Evolutionary conservation across 2,113 vertebrate genomes (phyloP).

Genomic region (Chamaea fasciata): DNA sequence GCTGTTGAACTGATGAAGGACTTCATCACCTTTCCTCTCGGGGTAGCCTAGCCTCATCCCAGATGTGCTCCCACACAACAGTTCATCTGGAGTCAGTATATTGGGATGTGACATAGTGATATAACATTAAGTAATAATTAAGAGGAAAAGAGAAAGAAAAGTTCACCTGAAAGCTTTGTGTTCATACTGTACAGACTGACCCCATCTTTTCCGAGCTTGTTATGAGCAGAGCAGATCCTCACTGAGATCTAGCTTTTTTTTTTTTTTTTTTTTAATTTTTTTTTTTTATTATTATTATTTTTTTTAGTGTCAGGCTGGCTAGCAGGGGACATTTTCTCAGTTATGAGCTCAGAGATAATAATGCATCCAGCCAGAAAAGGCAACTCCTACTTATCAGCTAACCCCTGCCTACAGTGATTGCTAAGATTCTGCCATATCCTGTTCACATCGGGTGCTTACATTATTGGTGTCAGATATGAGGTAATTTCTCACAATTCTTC

Average conservation of each 20-base stretch:
- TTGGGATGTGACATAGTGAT: background rate
- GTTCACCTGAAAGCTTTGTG: background rate
- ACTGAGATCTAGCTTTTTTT: background rate
- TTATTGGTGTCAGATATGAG: background rate
- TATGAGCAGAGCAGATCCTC: background rate
- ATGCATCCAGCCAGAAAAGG: background rate
- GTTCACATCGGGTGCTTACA: accelerated
- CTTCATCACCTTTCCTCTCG: background rate
- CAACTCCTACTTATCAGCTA: background rate
- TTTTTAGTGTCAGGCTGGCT: background rate
- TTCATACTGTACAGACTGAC: background rate
- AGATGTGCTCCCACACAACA: background rate
- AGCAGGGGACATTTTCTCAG: background rate
- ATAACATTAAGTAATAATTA: background rate
- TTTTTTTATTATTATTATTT: no score
- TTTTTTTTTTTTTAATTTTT: background rate
- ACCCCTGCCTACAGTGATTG: background rate
- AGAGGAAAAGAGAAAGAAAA: background rate
- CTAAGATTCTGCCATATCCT: background rate
- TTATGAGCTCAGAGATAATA: background rate
- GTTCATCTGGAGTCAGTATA: background rate
- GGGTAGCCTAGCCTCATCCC: background rate
- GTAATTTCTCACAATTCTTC: background rate
- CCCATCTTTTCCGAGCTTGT: background rate
- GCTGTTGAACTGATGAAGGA: background rate